phyloP scores from a whole-genome alignment of 2,113 vertebrate genomes.

The Cercocebus atys region DNA sequence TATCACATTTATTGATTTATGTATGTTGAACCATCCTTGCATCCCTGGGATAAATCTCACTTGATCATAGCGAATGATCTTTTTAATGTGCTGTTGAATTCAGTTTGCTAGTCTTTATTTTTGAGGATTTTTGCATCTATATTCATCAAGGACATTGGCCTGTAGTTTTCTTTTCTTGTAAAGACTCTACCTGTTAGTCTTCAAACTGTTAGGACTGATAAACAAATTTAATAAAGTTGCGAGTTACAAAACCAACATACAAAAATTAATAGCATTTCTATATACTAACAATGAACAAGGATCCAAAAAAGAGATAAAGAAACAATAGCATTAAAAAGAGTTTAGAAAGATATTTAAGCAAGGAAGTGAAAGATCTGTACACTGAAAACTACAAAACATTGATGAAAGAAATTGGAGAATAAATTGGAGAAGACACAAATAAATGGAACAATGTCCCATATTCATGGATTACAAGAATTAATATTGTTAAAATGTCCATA shows the following conservation, averaged over 20 bases:
- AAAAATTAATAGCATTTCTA: neutral
- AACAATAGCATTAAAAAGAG: neutral
- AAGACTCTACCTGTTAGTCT: neutral
- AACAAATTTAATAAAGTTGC: neutral
- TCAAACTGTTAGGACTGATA: neutral
- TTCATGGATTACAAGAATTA: neutral
- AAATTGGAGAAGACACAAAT: neutral
- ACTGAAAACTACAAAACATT: neutral
- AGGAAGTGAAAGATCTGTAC: neutral
- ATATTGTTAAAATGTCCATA: neutral
- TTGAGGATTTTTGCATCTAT: neutral
- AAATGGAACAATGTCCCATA: neutral
- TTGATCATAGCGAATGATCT: neutral
- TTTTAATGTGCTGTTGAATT: neutral
- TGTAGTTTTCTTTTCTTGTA: neutral
- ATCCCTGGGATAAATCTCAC: neutral
- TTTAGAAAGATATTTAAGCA: neutral
- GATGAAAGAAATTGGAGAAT: neutral
- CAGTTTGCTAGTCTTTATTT: neutral
- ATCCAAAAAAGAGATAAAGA: neutral
- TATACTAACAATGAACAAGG: neutral
- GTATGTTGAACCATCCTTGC: neutral
- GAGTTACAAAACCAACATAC: neutral
- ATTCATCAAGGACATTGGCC: neutral
- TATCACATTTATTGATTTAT: neutral